These are phyloP conservation scores for Leptopilina syphax DNA, from an alignment of 2,888 invertebrate species.

Conservation along the genomic window DNA sequence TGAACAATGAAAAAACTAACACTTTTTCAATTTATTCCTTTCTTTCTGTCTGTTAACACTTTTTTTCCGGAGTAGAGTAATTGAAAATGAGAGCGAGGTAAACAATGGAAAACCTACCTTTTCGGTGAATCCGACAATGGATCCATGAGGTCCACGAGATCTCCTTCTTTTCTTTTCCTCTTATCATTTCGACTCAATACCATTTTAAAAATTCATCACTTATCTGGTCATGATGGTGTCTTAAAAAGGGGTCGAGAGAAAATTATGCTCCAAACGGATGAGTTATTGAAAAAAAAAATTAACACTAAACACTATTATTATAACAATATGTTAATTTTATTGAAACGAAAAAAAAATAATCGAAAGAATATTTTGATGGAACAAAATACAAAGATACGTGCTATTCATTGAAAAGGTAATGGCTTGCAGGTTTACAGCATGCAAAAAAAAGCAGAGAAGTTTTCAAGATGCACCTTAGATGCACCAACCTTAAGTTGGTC, in stretches of 20 bases:
- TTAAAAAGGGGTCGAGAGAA: conserved; percentile 1
- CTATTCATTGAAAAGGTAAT: conserved; percentile 7
- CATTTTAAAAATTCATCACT: conserved; percentile 64
- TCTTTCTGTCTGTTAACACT: no score
- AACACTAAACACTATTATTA: background rate
- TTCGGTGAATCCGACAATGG: conserved; percentile 72
- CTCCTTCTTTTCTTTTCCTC: conserved; percentile 74
- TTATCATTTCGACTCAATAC: conserved; percentile 75
- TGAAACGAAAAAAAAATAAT: background rate
- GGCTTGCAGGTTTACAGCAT: conserved; percentile 23
- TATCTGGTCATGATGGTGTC: conserved; percentile 26
- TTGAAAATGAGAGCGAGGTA: conserved; percentile 21
- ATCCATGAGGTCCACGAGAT: conserved; percentile 75
- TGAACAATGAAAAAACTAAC: background rate
- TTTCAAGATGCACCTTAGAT: conserved; percentile 33
- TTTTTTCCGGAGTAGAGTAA: background rate
- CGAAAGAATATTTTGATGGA: conserved; percentile 4
- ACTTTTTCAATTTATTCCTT: background rate
- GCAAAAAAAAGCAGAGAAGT: conserved; percentile 33
- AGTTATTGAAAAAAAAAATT: conserved; percentile 11
- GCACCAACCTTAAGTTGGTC: conserved; percentile 20
- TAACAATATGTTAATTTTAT: conserved; percentile 18
- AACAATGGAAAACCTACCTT: conserved; percentile 62
- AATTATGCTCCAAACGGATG: conserved; percentile 19
- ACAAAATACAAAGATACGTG: conserved; percentile 26